Percentiles rank a stretch among this genome's conserved stretches.
These are phyloP conservation scores for Ispidina picta DNA, from an alignment of 2,797 vertebrate species.

Conservation along the genomic window DNA sequence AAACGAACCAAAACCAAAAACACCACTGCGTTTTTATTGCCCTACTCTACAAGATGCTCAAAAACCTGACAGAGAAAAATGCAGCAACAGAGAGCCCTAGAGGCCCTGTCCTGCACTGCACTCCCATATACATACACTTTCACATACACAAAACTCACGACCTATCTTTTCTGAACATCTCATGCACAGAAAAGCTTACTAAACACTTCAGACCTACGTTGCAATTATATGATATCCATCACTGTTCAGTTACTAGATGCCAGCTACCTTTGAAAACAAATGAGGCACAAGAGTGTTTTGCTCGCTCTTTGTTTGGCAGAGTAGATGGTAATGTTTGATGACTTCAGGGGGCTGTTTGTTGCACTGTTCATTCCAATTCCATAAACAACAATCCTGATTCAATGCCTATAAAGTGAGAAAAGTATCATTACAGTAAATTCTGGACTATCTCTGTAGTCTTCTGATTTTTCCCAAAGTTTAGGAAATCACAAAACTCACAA, in stretches of 20 bases:
- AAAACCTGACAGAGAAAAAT: constrained; percentile 34
- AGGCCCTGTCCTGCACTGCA: constrained; percentile 11
- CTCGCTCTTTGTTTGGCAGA: neutral
- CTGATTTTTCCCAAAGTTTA: neutral
- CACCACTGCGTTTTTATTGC: neutral
- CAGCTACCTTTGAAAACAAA: neutral
- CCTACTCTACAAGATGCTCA: neutral
- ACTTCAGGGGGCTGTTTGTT: neutral
- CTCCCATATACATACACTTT: rapidly evolving
- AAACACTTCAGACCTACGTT: neutral
- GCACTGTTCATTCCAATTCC: neutral
- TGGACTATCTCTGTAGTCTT: neutral
- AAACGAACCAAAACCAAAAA: neutral
- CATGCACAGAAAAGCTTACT: neutral
- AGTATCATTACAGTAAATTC: neutral
- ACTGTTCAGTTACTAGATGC: neutral
- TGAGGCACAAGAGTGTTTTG: neutral
- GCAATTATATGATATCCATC: neutral
- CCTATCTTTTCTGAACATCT: neutral
- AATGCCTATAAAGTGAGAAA: neutral
- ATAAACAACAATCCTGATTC: neutral
- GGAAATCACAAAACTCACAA: neutral
- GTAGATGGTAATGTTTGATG: neutral
- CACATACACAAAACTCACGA: neutral
- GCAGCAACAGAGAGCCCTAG: constrained; percentile 52